These are phyloP conservation scores for Fragum whitleyi DNA, from an alignment of 2,888 invertebrate genomes.

Conservation along the genomic window DNA sequence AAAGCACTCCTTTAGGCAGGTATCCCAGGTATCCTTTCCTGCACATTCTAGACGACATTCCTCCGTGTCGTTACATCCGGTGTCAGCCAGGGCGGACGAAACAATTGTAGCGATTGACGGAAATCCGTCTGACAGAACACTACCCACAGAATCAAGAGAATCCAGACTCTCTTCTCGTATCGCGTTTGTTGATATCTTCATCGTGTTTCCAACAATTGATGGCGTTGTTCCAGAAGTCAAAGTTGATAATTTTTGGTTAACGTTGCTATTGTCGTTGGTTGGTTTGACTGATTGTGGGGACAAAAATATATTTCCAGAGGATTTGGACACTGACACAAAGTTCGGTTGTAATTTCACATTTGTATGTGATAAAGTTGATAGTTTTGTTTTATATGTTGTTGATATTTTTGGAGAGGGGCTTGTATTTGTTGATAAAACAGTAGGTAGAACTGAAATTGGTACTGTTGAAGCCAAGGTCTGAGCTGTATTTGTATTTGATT, in stretches of 20 bases:
- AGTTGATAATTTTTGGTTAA: too few relatives aligned
- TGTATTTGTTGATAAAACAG: not conserved
- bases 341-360: too few relatives aligned
- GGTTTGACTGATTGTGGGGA: too few relatives aligned
- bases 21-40: not conserved
- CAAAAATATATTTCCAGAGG: too few relatives aligned
- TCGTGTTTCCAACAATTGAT: not conserved
- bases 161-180: not conserved
- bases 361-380: not conserved
- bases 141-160: not conserved
- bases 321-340: too few relatives aligned
- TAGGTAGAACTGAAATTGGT: too few relatives aligned
- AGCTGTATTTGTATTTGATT: too few relatives aligned
- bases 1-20: not conserved
- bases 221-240: not conserved
- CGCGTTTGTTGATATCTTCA: too few relatives aligned
- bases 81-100: not conserved
- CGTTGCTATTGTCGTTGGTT: too few relatives aligned
- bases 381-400: not conserved
- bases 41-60: not conserved
- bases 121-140: not conserved
- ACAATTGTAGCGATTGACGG: not conserved
- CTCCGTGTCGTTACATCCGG: not conserved
- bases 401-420: not conserved
- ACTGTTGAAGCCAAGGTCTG: too few relatives aligned